Base-by-base conservation (phyloP, 2,797 vertebrate species). In the Capromys pilorides region DNA sequence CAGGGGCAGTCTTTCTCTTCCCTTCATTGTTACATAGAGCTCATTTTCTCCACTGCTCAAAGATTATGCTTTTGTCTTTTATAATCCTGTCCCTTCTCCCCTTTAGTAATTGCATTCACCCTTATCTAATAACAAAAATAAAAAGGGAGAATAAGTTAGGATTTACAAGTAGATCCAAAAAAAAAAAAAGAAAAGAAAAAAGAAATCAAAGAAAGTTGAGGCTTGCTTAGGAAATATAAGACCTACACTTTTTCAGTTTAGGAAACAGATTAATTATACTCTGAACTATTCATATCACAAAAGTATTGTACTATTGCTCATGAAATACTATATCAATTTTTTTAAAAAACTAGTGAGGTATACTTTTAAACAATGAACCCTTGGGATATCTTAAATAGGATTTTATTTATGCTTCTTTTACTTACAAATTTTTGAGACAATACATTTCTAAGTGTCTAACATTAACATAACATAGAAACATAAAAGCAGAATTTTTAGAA, bases 211-310 rank as follows among this genome's bases (percentile, higher is more conserved):
- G 73, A 86, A 57, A 88, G 49, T 41, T 64, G 69, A 88, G 18
- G 31, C 16, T 94, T 94, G 89, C 71, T 45, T 91, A 91, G 79
- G 64, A 94, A 86, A 85, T 66, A 41, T 78, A 51, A 57, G 86
- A 95, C 84, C n/a, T 49, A 69, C 77, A 90, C 80, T 83, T 92
- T 92, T 88, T 77, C 85, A 94, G 94, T 95, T 90, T 90, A 88
- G 80, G 80, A 95, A 95, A 77, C 31, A 94, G 84, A 71, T 66
- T 82, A 80, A 94, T 91, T 82, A 84, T 57, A 16, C 64, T 80
- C 33, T 73, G 81, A 78, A 78, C 87, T 92, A 62, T 92, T 94
- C 75, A 84, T 87, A 16, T 57, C 83, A 82, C 4, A n/a, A 69
- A 95, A 90, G 21, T 90, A 90, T 81, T 86, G 31, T 36, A 67